A percentile compares a stretch with the other conserved stretches of the same genome.
These are phyloP conservation scores for Hyppa rectilinea DNA, from an alignment of 2,888 invertebrate species.

Conservation along the genomic window DNA sequence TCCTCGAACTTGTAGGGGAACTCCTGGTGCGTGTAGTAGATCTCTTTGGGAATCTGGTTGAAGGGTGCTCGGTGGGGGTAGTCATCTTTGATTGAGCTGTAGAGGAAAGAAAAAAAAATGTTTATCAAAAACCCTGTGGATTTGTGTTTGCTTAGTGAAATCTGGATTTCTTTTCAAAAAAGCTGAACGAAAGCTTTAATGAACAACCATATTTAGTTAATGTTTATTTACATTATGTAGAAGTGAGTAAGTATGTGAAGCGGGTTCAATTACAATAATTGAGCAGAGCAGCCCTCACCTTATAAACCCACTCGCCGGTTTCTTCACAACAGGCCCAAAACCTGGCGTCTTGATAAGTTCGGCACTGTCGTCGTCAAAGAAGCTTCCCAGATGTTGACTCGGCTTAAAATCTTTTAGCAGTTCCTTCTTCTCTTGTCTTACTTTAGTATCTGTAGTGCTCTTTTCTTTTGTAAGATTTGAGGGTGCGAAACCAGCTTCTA, in stretches of 20 bases:
- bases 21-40: constrained; percentile 68
- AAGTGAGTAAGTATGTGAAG: too few species aligned
- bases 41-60: constrained; percentile 71
- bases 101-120: too few species aligned
- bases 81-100: constrained; percentile 75
- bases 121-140: too few species aligned
- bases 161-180: too few species aligned
- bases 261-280: too few species aligned
- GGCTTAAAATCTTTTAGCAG: constrained; percentile 83
- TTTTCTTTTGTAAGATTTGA: constrained; percentile 68
- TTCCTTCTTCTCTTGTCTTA: constrained; percentile 42
- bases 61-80: constrained; percentile 59
- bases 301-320: constrained; percentile 72
- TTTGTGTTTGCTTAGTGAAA: too few species aligned
- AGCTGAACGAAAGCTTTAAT: too few species aligned
- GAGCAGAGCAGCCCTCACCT: too few species aligned
- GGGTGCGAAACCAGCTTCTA: constrained; percentile 75
- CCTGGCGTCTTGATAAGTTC: constrained; percentile 59
- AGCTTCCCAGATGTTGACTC: constrained; percentile 87
- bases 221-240: too few species aligned
- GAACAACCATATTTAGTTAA: too few species aligned
- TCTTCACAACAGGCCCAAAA: constrained; percentile 66
- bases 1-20: constrained; percentile 82
- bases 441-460: constrained; percentile 59
- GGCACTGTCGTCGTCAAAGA: constrained; percentile 83